Conservation (phyloP, 2,113 vertebrate genomes). For the Pampusana beccarii region DNA sequence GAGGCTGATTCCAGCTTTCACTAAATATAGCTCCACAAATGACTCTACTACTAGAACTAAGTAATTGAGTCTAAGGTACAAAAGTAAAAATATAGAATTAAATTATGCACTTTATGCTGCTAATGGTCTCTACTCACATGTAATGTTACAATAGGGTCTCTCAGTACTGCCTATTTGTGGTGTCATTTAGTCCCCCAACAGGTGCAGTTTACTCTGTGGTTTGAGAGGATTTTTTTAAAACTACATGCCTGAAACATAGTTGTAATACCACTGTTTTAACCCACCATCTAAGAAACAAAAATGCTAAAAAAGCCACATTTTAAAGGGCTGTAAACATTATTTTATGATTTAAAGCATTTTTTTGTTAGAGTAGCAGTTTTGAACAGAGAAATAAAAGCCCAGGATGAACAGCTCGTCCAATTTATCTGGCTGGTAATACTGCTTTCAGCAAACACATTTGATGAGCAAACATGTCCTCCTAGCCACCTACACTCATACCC, state of each 20-base stretch:
- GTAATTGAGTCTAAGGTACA: not conserved
- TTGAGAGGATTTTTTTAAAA: not conserved
- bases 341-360: not conserved
- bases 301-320: not conserved
- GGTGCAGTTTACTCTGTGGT: not conserved
- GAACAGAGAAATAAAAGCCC: not conserved
- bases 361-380: constrained; percentile 18
- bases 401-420: not conserved
- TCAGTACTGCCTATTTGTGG: not conserved
- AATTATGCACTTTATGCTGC: not conserved
- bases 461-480: constrained; percentile 64
- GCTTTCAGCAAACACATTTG: constrained; percentile 51
- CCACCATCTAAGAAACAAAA: not conserved
- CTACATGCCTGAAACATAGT: not conserved
- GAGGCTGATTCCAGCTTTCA: constrained; percentile 11
- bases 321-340: not conserved
- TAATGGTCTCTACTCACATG: not conserved
- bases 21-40: not conserved
- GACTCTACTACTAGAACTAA: not conserved
- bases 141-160: not conserved
- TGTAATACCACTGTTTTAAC: not conserved
- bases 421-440: constrained; percentile 27
- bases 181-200: not conserved
- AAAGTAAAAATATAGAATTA: constrained; percentile 21
- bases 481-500: constrained; percentile 62